These are phyloP conservation scores for Lagopus leucura DNA, from an alignment of 2,113 vertebrate species.

Conservation along the genomic window DNA sequence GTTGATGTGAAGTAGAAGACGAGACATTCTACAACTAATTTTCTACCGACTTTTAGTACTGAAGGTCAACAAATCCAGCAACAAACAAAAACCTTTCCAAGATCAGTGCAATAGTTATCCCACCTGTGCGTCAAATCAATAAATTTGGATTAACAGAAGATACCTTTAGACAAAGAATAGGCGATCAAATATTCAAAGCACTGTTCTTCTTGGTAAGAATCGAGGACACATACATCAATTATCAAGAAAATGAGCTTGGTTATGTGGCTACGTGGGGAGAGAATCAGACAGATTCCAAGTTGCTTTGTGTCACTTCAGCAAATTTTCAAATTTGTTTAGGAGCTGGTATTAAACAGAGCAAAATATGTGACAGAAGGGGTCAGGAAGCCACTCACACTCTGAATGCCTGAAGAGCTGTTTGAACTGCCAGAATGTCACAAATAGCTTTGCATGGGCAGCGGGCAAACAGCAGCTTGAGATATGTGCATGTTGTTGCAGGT, in stretches of 20 bases:
- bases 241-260: neutral
- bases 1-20: neutral
- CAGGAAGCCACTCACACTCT: neutral
- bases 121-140: neutral
- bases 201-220: neutral
- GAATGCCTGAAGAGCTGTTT: neutral
- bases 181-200: neutral
- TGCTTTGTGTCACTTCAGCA: neutral
- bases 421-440: neutral
- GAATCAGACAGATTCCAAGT: neutral
- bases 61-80: neutral
- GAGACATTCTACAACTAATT: neutral
- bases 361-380: neutral
- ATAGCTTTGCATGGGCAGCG: neutral
- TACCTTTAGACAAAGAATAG: neutral
- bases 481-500: neutral
- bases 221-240: rapidly evolving
- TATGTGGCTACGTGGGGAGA: neutral
- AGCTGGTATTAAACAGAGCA: neutral
- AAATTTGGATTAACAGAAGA: neutral
- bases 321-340: neutral
- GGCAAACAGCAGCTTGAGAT: neutral
- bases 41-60: neutral
- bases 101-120: neutral
- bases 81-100: neutral